Percentiles rank a stretch among this genome's conserved stretches.
phyloP scores from a whole-genome alignment of 2,888 invertebrate genomes.

The Candidula unifasciata region DNA sequence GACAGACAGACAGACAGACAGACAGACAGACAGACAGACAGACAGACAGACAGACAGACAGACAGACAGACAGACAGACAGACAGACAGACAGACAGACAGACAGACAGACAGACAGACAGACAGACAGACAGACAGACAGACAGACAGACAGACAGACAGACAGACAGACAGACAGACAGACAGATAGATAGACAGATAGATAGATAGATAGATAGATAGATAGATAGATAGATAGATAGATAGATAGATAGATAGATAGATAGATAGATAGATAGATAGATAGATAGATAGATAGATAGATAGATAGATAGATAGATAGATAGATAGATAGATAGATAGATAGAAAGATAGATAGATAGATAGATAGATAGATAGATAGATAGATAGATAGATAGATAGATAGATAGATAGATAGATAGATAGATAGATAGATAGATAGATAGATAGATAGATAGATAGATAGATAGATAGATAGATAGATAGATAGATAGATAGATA shows the following conservation, averaged over 20 bases:
- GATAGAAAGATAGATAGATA: no score
- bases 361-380: background rate
- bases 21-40: no score
- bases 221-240: no score
- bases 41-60: no score
- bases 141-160: background rate
- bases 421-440: background rate
- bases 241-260: conserved; percentile 20
- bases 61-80: background rate
- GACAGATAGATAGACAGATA: no score
- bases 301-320: no score
- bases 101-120: background rate
- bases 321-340: no score
- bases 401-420: background rate
- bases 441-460: conserved; percentile 21
- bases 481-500: conserved; percentile 39
- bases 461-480: conserved; percentile 38
- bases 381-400: background rate
- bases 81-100: background rate
- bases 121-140: background rate
- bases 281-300: background rate
- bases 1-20: no score
- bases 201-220: conserved; percentile 5
- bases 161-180: background rate
- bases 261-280: conserved; percentile 15